Evolutionary conservation across 1,140 invertebrate species (phyloP).

Genomic region (Ooceraea biroi): DNA sequence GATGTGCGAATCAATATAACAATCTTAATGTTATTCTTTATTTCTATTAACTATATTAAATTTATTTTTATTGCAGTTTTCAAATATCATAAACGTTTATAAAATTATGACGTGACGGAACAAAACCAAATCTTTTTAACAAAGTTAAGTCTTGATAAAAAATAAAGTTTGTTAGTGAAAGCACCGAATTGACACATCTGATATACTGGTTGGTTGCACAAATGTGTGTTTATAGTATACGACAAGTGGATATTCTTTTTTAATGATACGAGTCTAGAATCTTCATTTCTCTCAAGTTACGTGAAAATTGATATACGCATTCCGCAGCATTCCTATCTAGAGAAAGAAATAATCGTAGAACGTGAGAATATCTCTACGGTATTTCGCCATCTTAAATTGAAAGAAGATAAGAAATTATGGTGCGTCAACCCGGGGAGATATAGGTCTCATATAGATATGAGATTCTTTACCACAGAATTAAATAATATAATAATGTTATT

Average conservation of each 20-base stretch:
- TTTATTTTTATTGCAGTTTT: no score
- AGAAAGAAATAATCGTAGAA: slow-evolving; percentile 50
- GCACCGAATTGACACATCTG: no score
- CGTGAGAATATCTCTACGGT: slow-evolving; percentile 47
- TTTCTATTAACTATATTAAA: no score
- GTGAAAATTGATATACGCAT: slow-evolving; percentile 58
- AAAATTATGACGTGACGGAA: no score
- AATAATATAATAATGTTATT: slow-evolving; percentile 7
- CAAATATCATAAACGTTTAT: no score
- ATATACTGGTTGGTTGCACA: background rate
- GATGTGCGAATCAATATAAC: background rate
- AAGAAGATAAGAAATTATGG: slow-evolving; percentile 39
- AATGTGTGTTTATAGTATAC: slow-evolving; percentile 16
- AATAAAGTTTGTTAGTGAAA: no score
- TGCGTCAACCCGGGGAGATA: background rate
- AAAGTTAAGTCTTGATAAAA: no score
- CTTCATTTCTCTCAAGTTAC: slow-evolving; percentile 30
- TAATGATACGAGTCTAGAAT: slow-evolving; percentile 12
- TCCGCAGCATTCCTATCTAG: background rate
- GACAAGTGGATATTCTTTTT: background rate
- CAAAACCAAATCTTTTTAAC: no score
- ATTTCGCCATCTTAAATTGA: slow-evolving; percentile 52
- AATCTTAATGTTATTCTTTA: no score
- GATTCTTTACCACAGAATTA: slow-evolving; percentile 13
- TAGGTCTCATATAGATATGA: slow-evolving; percentile 1